These are phyloP conservation scores for Anthrax anthrax DNA, from an alignment of 2,888 invertebrate species.

Conservation along the genomic window DNA sequence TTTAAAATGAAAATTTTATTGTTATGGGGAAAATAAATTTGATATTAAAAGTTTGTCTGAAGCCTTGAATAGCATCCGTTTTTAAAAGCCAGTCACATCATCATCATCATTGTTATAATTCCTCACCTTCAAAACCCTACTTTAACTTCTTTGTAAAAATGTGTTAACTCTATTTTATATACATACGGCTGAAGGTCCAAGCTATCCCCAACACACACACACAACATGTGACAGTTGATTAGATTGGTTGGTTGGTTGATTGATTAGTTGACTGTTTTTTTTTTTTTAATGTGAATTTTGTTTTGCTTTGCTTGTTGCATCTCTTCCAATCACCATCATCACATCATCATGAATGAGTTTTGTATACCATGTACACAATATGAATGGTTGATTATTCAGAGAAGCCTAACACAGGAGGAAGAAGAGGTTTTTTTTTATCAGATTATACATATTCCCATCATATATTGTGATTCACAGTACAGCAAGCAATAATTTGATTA, in stretches of 20 bases:
- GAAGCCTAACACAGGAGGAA: too few species aligned
- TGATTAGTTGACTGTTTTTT: too few species aligned
- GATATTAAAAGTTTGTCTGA: too few species aligned
- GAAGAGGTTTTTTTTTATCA: too few species aligned
- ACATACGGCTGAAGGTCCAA: constrained; percentile 8
- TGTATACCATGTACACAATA: too few species aligned
- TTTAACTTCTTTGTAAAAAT: constrained; percentile 4
- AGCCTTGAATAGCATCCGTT: neutral
- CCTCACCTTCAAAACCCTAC: neutral
- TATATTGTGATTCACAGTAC: too few species aligned
- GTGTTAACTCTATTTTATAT: constrained; percentile 6
- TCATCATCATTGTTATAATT: neutral
- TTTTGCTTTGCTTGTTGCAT: neutral
- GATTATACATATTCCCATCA: too few species aligned
- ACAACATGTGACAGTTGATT: neutral
- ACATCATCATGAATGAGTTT: too few species aligned
- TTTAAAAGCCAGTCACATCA: neutral
- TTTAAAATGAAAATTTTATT: neutral
- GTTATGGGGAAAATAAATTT: constrained; percentile 3
- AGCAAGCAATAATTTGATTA: too few species aligned
- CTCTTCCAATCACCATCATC: neutral
- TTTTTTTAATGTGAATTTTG: too few species aligned
- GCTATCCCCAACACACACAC: neutral
- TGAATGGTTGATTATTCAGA: too few species aligned
- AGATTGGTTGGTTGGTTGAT: too few species aligned